Conservation (phyloP, 2,113 vertebrate species). For the Chinchilla lanigera region DNA sequence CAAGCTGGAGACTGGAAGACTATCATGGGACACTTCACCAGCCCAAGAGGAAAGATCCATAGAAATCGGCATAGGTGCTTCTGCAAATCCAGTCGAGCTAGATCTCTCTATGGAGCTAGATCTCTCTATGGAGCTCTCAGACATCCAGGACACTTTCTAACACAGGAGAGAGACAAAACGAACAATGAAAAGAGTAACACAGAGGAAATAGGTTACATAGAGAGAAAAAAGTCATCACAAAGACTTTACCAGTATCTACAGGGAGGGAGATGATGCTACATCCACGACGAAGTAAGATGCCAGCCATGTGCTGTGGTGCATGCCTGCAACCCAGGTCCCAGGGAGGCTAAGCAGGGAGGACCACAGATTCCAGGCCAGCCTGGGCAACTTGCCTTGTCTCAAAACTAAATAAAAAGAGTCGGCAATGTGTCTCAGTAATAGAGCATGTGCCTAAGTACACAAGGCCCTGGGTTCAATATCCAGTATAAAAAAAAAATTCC, state of each 20-base stretch:
- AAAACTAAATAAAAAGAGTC: background rate
- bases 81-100: background rate
- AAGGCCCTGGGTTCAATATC: background rate
- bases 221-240: background rate
- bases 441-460: background rate
- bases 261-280: background rate
- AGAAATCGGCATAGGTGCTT: background rate
- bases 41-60: constrained; percentile 1
- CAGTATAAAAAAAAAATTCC: background rate
- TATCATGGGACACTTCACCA: background rate
- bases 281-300: background rate
- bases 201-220: background rate
- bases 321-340: background rate
- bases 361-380: background rate
- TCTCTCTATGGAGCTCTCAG: background rate
- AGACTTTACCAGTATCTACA: background rate
- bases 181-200: background rate
- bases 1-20: background rate
- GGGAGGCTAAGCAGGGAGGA: background rate
- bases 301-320: background rate
- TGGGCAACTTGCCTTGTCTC: background rate
- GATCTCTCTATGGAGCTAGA: background rate
- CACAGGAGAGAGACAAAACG: background rate
- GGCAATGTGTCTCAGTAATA: background rate
- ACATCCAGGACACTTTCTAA: constrained; percentile 1